These are phyloP conservation scores for Pristionchus fissidentatus DNA, from an alignment of 2,888 invertebrate genomes.

Conservation along the genomic window DNA sequence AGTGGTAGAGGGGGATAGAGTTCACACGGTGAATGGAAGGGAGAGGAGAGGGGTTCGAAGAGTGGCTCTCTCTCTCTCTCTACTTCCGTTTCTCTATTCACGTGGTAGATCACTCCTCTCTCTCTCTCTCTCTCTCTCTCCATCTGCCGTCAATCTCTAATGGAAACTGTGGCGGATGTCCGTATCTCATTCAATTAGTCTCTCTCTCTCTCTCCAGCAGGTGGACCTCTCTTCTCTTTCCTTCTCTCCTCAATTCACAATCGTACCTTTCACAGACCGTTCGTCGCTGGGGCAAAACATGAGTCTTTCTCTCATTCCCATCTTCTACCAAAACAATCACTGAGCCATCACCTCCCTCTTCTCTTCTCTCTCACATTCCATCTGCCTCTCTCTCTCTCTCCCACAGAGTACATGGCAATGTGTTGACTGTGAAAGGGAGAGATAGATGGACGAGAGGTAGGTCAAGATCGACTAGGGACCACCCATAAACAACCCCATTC, in stretches of 20 bases:
- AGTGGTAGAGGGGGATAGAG: not conserved
- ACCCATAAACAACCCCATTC: no score
- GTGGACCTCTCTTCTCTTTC: no score
- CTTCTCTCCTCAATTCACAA: no score
- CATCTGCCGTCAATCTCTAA: no score
- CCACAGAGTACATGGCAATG: not conserved
- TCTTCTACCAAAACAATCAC: no score
- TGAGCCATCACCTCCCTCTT: no score
- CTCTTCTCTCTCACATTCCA: no score
- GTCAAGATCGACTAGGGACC: not conserved
- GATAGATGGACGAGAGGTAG: slow-evolving; percentile 6
- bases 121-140: not conserved
- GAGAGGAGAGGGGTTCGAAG: no score
- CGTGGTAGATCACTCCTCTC: not conserved
- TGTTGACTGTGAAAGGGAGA: not conserved
- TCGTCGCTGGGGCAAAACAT: no score
- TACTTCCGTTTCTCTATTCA: slow-evolving; percentile 1
- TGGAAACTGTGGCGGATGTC: no score
- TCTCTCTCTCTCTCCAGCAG: slow-evolving; percentile 8
- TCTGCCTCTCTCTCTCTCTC: not conserved
- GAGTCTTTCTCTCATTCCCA: no score
- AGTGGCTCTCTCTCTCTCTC: not conserved
- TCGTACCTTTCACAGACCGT: no score
- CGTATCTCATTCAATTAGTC: not conserved
- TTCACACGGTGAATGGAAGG: not conserved